Conservation (phyloP, 2,797 vertebrate genomes). For the Melanotaenia nigrans region DNA sequence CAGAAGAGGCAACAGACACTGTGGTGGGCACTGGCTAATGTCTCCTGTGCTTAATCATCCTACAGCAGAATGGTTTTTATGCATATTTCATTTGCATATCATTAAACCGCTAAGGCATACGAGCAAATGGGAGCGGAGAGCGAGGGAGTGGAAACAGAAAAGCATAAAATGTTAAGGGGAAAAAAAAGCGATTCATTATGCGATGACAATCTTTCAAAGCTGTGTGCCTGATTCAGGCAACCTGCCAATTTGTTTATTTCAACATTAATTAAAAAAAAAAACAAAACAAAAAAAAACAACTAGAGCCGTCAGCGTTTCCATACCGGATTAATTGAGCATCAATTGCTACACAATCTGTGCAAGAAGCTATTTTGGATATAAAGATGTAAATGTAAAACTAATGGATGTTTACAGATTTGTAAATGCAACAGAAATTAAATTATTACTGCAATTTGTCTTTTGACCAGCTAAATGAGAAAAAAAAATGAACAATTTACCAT, state of each 20-base stretch:
- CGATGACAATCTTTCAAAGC: constrained; percentile 83
- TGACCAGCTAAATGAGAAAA: constrained; percentile 23
- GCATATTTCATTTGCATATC: constrained; percentile 99
- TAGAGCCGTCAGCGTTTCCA: constrained; percentile 72
- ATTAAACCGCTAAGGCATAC: constrained; percentile 90
- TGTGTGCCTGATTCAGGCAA: constrained; percentile 74
- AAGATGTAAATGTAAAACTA: constrained; percentile 55
- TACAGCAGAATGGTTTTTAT: constrained; percentile 98
- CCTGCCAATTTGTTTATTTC: constrained; percentile 82
- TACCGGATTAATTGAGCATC: constrained; percentile 79
- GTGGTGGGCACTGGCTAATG: constrained; percentile 89
- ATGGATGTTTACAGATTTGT: constrained; percentile 64
- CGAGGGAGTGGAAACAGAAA: constrained; percentile 80
- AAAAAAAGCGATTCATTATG: constrained; percentile 81
- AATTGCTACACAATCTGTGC: constrained; percentile 58
- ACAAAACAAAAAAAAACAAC: constrained; percentile 30
- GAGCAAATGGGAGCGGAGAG: constrained; percentile 81
- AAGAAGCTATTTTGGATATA: constrained; percentile 61
- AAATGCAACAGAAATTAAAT: constrained; percentile 50
- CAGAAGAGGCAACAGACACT: constrained; percentile 83
- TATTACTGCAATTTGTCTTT: constrained; percentile 30
- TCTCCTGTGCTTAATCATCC: constrained; percentile 99
- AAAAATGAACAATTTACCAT: constrained; percentile 20
- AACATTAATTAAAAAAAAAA: constrained; percentile 78
- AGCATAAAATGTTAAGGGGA: constrained; percentile 73